phyloP scores from a whole-genome alignment of 2,888 invertebrate genomes.

The Morpho deidamia region DNA sequence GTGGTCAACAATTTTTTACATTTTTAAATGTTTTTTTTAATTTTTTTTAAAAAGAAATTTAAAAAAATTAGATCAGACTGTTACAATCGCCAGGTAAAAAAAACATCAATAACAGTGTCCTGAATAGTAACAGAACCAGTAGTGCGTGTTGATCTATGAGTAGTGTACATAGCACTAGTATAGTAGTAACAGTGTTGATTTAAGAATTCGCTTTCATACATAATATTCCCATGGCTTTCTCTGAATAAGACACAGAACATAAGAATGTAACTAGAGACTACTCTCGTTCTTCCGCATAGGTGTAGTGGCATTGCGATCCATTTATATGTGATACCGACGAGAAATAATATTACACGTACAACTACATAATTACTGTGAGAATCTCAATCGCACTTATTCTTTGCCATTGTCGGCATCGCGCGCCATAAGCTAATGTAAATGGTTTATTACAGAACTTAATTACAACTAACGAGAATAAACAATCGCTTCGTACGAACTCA shows the following conservation, averaged over 20 bases:
- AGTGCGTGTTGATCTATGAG: too few relatives aligned
- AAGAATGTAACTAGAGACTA: conserved; percentile 72
- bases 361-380: conserved; percentile 66
- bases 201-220: conserved; percentile 32
- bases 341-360: conserved; percentile 62
- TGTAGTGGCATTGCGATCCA: conserved; percentile 68
- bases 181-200: conserved; percentile 11
- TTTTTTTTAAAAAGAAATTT: too few relatives aligned
- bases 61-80: too few relatives aligned
- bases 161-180: too few relatives aligned
- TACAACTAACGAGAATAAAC: conserved; percentile 9
- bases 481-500: conserved; percentile 1
- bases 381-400: conserved; percentile 50
- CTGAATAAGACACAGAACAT: conserved; percentile 70
- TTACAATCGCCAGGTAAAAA: neutral
- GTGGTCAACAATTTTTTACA: too few relatives aligned
- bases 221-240: conserved; percentile 69
- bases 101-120: neutral
- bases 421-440: conserved; percentile 8
- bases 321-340: conserved; percentile 70
- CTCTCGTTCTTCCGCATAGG: conserved; percentile 71
- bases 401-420: conserved; percentile 41
- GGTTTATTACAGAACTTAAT: conserved; percentile 17
- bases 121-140: too few relatives aligned
- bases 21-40: too few relatives aligned